Evolutionary conservation across 1,140 invertebrate genomes (phyloP).

Genomic region (Diachasma alloeum): DNA sequence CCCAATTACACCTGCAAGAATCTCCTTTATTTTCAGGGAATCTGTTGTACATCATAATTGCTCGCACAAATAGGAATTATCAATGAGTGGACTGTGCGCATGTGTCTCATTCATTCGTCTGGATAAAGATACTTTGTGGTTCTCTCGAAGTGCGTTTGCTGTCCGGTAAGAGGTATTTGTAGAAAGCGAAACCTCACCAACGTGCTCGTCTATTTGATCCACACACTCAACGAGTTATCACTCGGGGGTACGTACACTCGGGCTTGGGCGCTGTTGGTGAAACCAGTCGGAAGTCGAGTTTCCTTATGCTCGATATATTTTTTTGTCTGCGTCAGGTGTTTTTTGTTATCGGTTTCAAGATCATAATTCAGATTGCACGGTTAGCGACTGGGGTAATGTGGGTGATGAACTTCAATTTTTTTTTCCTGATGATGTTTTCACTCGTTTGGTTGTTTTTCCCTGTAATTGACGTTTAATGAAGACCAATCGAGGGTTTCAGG

Average conservation of each 20-base stretch:
- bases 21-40: no score
- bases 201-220: neutral
- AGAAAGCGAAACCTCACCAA: conserved; percentile 40
- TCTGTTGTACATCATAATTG: neutral
- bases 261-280: neutral
- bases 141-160: neutral
- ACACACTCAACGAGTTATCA: conserved; percentile 3
- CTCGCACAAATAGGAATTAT: neutral
- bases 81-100: neutral
- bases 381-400: no score
- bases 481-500: no score
- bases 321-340: no score
- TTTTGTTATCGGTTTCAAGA: no score
- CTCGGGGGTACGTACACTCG: neutral
- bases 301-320: neutral
- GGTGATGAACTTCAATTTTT: no score
- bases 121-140: neutral
- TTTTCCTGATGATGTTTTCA: no score
- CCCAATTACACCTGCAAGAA: no score
- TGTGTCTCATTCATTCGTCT: neutral
- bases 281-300: conserved; percentile 13
- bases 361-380: no score
- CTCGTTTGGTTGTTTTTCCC: no score
- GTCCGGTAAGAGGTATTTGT: neutral
- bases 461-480: no score